phyloP scores from a whole-genome alignment of 2,888 invertebrate species.

The Frankliniella fusca region DNA sequence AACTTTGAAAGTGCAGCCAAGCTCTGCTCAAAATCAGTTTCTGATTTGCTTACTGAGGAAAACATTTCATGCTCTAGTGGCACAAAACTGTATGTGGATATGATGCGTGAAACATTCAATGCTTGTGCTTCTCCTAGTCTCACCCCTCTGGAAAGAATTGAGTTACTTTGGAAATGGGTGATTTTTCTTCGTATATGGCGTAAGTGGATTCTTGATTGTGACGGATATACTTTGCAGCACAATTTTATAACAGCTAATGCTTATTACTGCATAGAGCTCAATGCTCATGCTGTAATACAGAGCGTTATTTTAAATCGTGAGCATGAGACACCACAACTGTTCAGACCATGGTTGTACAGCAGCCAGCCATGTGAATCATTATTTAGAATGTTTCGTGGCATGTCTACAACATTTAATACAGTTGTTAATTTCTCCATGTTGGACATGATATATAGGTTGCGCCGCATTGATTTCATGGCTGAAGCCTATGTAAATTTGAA shows the following conservation, averaged over 20 bases:
- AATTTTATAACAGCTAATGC: conserved; percentile 40
- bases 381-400: background rate
- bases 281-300: conserved; percentile 37
- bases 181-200: conserved; percentile 30
- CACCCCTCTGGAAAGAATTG: conserved; percentile 36
- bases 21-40: conserved; percentile 38
- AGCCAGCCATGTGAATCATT: conserved; percentile 29
- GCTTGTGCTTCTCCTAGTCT: conserved; percentile 36
- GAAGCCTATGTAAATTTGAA: too few relatives aligned
- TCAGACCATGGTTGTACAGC: conserved; percentile 14
- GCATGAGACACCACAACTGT: conserved; percentile 9
- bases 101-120: conserved; percentile 37
- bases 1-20: conserved; percentile 40
- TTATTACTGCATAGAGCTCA: too few relatives aligned
- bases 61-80: conserved; percentile 38
- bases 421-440: too few relatives aligned
- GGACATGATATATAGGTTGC: too few relatives aligned
- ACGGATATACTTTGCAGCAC: conserved; percentile 37
- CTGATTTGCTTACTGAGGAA: conserved; percentile 35
- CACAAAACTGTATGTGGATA: conserved; percentile 39
- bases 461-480: too few relatives aligned
- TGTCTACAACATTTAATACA: too few relatives aligned
- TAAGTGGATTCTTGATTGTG: conserved; percentile 36
- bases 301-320: conserved; percentile 14
- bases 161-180: conserved; percentile 38